Evolutionary conservation across 2,888 invertebrate species (phyloP).

Genomic region (Agriopis aurantiaria): DNA sequence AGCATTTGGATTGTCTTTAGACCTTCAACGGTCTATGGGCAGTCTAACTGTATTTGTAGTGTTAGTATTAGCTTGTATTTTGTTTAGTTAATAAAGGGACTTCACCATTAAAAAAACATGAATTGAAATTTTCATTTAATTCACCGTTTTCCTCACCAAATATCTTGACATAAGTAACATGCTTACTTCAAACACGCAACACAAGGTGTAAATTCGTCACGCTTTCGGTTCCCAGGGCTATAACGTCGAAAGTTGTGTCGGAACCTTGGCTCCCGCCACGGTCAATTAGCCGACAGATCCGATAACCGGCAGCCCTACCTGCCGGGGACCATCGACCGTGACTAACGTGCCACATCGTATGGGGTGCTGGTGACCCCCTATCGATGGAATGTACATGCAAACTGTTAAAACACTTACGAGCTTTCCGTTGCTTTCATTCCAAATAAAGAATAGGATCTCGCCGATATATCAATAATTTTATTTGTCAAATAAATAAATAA

Average conservation of each 20-base stretch:
- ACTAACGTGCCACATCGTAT: constrained; percentile 21
- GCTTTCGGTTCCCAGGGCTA: constrained; percentile 7
- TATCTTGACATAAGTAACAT: neutral
- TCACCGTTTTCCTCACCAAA: no score
- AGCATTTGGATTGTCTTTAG: no score
- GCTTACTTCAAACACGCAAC: constrained; percentile 3
- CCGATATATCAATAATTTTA: no score
- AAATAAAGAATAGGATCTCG: neutral
- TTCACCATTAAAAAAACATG: no score
- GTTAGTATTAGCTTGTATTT: no score
- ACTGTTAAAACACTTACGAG: neutral
- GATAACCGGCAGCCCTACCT: constrained; percentile 23
- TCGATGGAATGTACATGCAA: neutral
- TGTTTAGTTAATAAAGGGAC: no score
- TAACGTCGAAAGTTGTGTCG: constrained; percentile 2
- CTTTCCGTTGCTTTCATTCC: neutral
- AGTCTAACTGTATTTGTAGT: no score
- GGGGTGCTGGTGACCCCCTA: constrained; percentile 2
- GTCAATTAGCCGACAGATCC: constrained; percentile 29
- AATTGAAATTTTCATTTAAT: no score
- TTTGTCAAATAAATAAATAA: no score
- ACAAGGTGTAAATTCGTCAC: constrained; percentile 20
- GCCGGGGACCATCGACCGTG: constrained; percentile 9
- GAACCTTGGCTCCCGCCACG: constrained; percentile 9
- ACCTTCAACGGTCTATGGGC: no score